A percentile compares a stretch with the other conserved stretches of the same genome.
These are phyloP conservation scores for Sprattus sprattus DNA, from an alignment of 2,113 vertebrate species.

Conservation along the genomic window DNA sequence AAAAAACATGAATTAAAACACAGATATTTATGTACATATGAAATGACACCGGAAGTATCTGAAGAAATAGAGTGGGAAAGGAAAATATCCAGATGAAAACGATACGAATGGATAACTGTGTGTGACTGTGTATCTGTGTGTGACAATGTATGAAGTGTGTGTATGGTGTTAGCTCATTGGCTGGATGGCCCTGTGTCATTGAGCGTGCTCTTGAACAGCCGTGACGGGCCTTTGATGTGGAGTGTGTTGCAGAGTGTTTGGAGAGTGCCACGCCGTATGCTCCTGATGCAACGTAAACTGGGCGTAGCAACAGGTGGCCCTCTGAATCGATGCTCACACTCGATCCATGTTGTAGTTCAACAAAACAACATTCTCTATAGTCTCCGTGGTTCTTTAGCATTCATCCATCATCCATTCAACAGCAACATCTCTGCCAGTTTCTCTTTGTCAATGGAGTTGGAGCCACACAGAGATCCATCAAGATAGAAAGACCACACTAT, in stretches of 20 bases:
- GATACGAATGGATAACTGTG: background rate
- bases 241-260: slow-evolving; percentile 65
- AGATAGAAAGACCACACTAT: too few relatives aligned
- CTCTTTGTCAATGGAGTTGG: background rate
- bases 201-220: slow-evolving; percentile 57
- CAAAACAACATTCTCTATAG: slow-evolving; percentile 26
- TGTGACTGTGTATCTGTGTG: background rate
- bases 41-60: background rate
- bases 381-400: slow-evolving; percentile 51
- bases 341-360: slow-evolving; percentile 49
- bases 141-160: slow-evolving; percentile 50
- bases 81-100: slow-evolving; percentile 48
- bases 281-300: background rate
- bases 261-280: background rate
- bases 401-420: slow-evolving; percentile 65
- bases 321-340: slow-evolving; percentile 51
- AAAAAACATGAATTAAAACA: too few relatives aligned
- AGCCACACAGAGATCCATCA: background rate
- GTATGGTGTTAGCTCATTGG: slow-evolving; percentile 55
- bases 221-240: slow-evolving; percentile 57
- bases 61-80: slow-evolving; percentile 50
- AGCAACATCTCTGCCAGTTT: slow-evolving; percentile 5
- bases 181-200: slow-evolving; percentile 60
- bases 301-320: slow-evolving; percentile 45
- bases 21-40: background rate